phyloP scores from a whole-genome alignment of 2,888 invertebrate genomes.

The Pheosia gnoma region DNA sequence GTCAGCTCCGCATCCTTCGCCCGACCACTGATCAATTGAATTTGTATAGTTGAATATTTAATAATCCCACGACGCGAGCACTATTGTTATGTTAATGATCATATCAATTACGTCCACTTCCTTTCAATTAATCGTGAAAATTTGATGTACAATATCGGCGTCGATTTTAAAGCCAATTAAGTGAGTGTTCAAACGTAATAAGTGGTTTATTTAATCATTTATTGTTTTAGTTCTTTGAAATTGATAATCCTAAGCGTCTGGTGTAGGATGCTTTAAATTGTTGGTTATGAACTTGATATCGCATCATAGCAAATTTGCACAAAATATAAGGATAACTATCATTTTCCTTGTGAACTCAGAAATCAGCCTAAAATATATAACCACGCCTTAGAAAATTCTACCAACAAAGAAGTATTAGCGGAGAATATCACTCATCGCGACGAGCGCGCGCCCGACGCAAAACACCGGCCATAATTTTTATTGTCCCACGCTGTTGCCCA shows the following conservation, averaged over 20 bases:
- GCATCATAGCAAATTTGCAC: no score
- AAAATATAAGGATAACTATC: background rate
- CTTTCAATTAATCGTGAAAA: slow-evolving; percentile 42
- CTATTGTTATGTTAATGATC: slow-evolving; percentile 56
- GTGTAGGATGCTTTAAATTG: no score
- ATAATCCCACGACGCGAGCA: slow-evolving; percentile 44
- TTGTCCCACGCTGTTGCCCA: slow-evolving; percentile 61
- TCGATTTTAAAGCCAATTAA: slow-evolving; percentile 5
- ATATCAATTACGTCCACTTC: slow-evolving; percentile 55
- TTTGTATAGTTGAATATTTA: slow-evolving; percentile 42
- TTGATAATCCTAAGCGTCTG: background rate
- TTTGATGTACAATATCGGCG: slow-evolving; percentile 20
- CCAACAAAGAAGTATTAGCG: slow-evolving; percentile 68
- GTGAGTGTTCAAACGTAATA: background rate
- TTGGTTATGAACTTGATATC: no score
- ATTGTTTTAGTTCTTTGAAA: background rate
- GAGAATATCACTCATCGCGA: slow-evolving; percentile 74
- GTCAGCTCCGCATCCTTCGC: slow-evolving; percentile 48
- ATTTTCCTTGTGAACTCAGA: slow-evolving; percentile 13
- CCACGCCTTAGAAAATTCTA: slow-evolving; percentile 58
- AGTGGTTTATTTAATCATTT: background rate
- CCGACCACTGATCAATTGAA: slow-evolving; percentile 36
- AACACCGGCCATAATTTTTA: slow-evolving; percentile 75
- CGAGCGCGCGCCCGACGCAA: slow-evolving; percentile 66
- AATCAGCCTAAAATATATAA: slow-evolving; percentile 13